Evolutionary conservation across 2,797 vertebrate species (phyloP), one percentile per base, ranked within the genome.

Genomic region (Uromys caudimaculatus): DNA sequence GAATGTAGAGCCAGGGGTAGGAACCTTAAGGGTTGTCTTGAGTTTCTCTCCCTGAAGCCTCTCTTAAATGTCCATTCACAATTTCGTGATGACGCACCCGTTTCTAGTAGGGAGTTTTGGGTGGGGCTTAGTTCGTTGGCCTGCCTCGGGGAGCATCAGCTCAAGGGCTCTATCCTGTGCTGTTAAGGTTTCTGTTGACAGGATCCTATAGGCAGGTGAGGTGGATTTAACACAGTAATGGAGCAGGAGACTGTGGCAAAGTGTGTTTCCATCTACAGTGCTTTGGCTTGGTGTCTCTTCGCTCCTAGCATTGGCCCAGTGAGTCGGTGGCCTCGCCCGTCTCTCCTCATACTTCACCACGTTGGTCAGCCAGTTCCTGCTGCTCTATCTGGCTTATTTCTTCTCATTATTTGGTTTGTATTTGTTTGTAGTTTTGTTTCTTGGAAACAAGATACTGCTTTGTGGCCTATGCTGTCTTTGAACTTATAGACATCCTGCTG

Each of bases 321-420:
- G 82, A 83, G 2, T 85, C 41, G 14, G 3, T 84, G 29, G 58
- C 78, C 62, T 21, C 52, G 7, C n/a, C 76, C 8, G 16, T 27
- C 27, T 60, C 50, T 58, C 58, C 76, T 81, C 79, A 44, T 44
- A 9, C 67, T 50, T 62, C 3, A 86, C 3, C 50, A 62, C 79
- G 77, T 38, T 75, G 41, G 56, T 69, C 6, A 84, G 17, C 60
- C 35, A 29, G 73, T 64, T 85, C 32, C 64, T 91, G 8, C 13
- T 91, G 32, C 67, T 58, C 35, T 24, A 17, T 82, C 84, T 82
- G 84, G 32, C 41, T 85, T 95, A 73, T 79, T 73, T 44, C 77
- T 90, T 93, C 78, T 38, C 85, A 82, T 32, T 16, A 35, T 93
- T 95, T 83, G 82, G 19, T 89, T 58, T 85, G 64, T 58, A 82